Conservation (phyloP, 2,888 invertebrate genomes). For the Torymus auratus region DNA sequence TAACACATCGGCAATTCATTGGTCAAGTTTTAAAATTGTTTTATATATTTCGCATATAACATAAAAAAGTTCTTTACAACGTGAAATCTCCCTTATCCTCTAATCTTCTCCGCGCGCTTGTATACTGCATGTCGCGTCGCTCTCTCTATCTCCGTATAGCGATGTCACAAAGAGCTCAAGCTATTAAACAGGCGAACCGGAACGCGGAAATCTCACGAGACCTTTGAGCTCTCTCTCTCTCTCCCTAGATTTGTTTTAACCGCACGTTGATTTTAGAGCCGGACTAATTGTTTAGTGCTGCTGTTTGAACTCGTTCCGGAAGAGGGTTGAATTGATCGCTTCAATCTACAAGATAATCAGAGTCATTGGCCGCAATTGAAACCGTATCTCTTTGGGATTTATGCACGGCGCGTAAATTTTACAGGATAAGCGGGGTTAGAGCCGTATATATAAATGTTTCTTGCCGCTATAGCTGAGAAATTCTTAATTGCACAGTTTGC, state of each 20-base stretch:
- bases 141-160: neutral
- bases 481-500: too few species aligned
- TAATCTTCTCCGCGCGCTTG: too few species aligned
- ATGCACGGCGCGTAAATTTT: neutral
- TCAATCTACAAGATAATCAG: neutral
- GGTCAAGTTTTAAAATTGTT: too few species aligned
- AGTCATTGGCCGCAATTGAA: too few species aligned
- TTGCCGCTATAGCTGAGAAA: too few species aligned
- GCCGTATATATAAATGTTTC: too few species aligned
- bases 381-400: too few species aligned
- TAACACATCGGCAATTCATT: too few species aligned
- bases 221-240: neutral
- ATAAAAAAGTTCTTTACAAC: too few species aligned
- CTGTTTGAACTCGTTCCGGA: neutral
- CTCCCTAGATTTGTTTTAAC: neutral
- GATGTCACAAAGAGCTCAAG: conserved; percentile 1
- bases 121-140: neutral
- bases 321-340: neutral
- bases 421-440: too few species aligned
- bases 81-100: too few species aligned
- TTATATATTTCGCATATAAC: too few species aligned
- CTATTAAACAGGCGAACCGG: conserved; percentile 28
- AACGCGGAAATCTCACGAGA: conserved; percentile 25
- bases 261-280: conserved; percentile 30
- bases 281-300: conserved; percentile 22